These are phyloP conservation scores for Ptilonorhynchus violaceus DNA, from an alignment of 2,113 vertebrate species.

Conservation along the genomic window DNA sequence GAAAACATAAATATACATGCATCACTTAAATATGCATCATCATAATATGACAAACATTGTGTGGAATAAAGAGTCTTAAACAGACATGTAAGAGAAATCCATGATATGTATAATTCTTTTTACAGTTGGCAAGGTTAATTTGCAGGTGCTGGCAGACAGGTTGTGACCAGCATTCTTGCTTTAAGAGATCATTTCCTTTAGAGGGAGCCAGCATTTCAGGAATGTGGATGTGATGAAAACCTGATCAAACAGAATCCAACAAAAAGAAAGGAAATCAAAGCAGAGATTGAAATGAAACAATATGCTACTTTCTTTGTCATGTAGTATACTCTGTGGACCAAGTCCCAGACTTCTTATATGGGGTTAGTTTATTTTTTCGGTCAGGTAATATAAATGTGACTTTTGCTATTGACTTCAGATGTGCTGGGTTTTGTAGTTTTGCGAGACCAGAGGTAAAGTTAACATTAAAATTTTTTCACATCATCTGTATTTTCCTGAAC, in stretches of 20 bases:
- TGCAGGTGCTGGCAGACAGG: not conserved
- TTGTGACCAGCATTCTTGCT: not conserved
- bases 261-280: not conserved
- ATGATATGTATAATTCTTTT: not conserved
- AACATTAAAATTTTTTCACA: not conserved
- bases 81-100: not conserved
- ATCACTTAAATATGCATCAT: not conserved
- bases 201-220: conserved; percentile 56
- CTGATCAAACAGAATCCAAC: not conserved
- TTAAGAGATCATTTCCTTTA: conserved; percentile 15
- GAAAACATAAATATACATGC: not conserved
- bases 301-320: not conserved
- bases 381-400: not conserved
- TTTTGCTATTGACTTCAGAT: not conserved
- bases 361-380: not conserved
- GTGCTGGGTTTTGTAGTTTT: not conserved
- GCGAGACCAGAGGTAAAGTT: not conserved
- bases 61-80: not conserved
- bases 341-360: not conserved
- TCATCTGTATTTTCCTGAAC: not conserved
- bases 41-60: not conserved
- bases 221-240: not conserved
- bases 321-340: not conserved
- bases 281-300: not conserved
- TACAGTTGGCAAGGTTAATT: not conserved